Evolutionary conservation across 2,113 vertebrate species (phyloP).

Genomic region (Anseranas semipalmata): DNA sequence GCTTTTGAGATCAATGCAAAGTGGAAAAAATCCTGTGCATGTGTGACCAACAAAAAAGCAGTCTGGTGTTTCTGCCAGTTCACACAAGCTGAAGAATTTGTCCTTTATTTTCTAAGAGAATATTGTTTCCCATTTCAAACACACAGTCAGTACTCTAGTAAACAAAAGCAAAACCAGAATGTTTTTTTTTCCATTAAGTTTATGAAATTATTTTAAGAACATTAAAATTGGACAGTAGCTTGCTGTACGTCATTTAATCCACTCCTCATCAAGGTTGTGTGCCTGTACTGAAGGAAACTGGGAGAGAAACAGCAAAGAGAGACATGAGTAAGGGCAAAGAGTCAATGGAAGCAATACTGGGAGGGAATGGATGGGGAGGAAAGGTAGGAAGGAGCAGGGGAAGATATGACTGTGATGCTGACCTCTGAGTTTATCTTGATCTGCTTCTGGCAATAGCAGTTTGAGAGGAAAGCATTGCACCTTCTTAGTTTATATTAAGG

Average conservation of each 20-base stretch:
- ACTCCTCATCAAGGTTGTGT: background rate
- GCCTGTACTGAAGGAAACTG: background rate
- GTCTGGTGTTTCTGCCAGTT: background rate
- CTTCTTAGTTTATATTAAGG: background rate
- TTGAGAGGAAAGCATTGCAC: background rate
- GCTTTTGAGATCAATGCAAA: background rate
- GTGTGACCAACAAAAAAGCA: background rate
- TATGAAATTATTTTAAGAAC: background rate
- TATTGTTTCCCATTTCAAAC: background rate
- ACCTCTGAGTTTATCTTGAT: background rate
- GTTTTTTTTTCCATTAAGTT: background rate
- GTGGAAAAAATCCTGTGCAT: background rate
- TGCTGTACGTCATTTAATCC: background rate
- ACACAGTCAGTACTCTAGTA: background rate
- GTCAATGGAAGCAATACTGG: background rate
- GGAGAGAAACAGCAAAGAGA: background rate
- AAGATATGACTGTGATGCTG: background rate
- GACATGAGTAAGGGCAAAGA: background rate
- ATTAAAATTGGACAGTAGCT: background rate
- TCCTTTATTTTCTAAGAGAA: background rate
- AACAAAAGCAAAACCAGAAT: background rate
- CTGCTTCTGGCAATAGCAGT: background rate
- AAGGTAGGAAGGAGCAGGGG: background rate
- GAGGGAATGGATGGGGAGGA: background rate
- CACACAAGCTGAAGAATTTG: background rate